Evolutionary conservation across 2,113 vertebrate species (phyloP).

Genomic region (Taurulus bubalis): DNA sequence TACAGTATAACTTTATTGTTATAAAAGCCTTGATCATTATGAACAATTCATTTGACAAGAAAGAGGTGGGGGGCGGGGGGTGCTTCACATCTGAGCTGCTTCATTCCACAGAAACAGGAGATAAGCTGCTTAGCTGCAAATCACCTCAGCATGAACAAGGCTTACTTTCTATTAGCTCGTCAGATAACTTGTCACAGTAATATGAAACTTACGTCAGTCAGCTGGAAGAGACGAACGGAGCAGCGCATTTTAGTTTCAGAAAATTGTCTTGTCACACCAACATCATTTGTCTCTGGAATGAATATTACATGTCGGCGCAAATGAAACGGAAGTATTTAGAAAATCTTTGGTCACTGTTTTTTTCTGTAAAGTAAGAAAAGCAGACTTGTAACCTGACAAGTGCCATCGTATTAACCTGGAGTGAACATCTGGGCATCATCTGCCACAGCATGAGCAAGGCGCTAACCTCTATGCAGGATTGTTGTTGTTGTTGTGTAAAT

Average conservation of each 20-base stretch:
- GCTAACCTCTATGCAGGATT: background rate
- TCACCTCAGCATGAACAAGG: conserved; percentile 10
- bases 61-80: background rate
- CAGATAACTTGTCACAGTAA: background rate
- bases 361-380: background rate
- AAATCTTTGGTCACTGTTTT: too few relatives aligned
- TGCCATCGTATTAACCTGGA: background rate
- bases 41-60: too few relatives aligned
- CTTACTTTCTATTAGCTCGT: background rate
- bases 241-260: background rate
- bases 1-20: background rate
- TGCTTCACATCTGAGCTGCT: background rate
- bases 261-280: background rate
- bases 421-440: background rate
- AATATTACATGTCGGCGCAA: background rate
- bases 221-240: background rate
- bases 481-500: background rate
- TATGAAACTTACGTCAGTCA: background rate
- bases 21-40: background rate
- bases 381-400: background rate
- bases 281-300: background rate
- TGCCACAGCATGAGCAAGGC: too few relatives aligned
- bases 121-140: background rate
- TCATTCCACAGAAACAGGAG: background rate
- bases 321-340: too few relatives aligned